Conservation (phyloP, 2,797 vertebrate species). For the Mus spretus region DNA sequence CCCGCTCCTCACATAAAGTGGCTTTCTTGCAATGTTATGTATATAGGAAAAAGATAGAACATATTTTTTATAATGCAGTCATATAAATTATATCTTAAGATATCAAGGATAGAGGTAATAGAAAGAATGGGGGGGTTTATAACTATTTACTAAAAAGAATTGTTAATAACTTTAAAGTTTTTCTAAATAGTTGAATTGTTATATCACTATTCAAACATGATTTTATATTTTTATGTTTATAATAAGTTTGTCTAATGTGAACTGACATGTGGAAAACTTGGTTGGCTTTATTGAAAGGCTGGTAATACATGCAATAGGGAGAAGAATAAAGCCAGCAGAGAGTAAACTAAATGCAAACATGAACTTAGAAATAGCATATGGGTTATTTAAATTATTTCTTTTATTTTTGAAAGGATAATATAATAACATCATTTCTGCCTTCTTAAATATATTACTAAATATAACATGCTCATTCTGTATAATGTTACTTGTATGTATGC, state of each 20-base stretch:
- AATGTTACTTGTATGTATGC: no score
- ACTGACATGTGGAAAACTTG: not conserved
- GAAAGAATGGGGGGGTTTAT: not conserved
- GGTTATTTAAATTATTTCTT: not conserved
- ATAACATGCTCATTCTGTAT: not conserved
- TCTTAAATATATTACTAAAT: not conserved
- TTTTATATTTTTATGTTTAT: not conserved
- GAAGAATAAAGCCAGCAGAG: not conserved
- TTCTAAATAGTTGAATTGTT: not conserved
- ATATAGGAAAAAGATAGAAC: not conserved
- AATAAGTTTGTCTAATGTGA: not conserved
- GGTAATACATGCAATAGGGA: rapidly evolving
- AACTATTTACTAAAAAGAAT: not conserved
- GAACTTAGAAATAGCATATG: not conserved
- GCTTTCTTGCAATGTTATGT: not conserved
- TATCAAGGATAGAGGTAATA: not conserved
- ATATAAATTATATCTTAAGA: not conserved
- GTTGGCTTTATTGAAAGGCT: not conserved
- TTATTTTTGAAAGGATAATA: not conserved
- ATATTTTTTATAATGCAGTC: not conserved
- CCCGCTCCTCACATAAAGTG: not conserved
- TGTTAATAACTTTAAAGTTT: not conserved
- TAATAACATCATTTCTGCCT: no score
- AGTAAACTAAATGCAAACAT: not conserved
- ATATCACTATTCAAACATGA: not conserved